Base-by-base conservation (phyloP, 2,888 invertebrate genomes). In the Tachina grossa region DNA sequence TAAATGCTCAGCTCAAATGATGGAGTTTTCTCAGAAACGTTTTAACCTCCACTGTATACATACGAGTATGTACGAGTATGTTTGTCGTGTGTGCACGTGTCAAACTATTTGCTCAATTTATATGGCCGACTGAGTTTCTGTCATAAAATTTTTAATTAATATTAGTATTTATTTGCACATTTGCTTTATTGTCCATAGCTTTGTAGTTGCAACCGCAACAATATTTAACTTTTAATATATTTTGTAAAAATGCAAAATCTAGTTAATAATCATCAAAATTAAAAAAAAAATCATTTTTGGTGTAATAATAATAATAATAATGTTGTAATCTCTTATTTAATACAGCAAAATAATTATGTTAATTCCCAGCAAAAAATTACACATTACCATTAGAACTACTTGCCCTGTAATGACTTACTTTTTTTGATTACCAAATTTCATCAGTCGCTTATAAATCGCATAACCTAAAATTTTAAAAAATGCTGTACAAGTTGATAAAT, bases 131-230 rank as follows among this genome's bases (percentile, higher is more conserved):
- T 47, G n/a, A 55, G 9, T 39, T 74, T 76, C 22, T 45, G 53
- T 71, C 45, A 19, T 14, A 61, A 39, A 71, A 79, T n/a, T 19
- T 63, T 71, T 79, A 63, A 71, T 79, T 79, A 79, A 63, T 71
- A 53, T 47, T 78, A 13, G 19, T 57, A 66, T 76, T 57, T 76
- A 66, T 76, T 77, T 68, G 19, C 47, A 53, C 41, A 53, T 51
- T 63, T 43, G 19, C 16, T 57, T 22, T 19, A 41, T 14, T 43
- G 31, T n/a, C 10, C 16, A 14, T 66, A n/a, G 3, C 19, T 63
- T 75, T 69, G 63, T 69, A 69, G 41, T 76, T 65, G 8, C 59
- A 31, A 76, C 76, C 82, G 11, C 76, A 82, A 75, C 69, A 61
- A 55, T 75, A 59, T 63, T 47, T 76, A 71, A 65, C 76, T 69